Base-by-base conservation (phyloP, 2,113 vertebrate genomes). In the Campylomormyrus numenius region DNA sequence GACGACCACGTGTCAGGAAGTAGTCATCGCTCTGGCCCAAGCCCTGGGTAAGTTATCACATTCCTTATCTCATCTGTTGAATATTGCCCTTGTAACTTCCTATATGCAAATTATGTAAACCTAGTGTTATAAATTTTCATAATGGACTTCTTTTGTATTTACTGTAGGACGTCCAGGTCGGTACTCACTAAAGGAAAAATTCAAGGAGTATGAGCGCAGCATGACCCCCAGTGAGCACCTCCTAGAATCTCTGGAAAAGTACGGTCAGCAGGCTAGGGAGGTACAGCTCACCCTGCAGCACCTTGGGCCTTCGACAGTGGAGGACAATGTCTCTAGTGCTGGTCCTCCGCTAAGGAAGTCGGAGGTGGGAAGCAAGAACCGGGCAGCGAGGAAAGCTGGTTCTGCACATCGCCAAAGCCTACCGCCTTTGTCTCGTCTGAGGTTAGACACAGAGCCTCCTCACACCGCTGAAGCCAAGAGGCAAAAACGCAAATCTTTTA, bases 401-500 rank as follows among this genome's bases (percentile, higher is more conserved):
- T 90, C 74, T 70, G 46, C 93, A 24, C 94, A 95, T 86, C 94
- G 95, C 0, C 96, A 94, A 91, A 97, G 96, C 88, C 93, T 96
- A 87, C 96, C 96, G 0, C 93, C 93, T 0, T 56, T 95, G 83
- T 93, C 94, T 0, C 91, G 89, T 85, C 88, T 93, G 2, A 91
- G 88, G 21, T 90, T 90, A 4, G 94, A 94, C 7, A 56, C 89
- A 0, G 94, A 94, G 70, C 80, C 89, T 39, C 91, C 91, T 24
- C 88, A 66, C 45, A 6, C 89, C 0, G 93, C 91, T 31, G 92
- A 95, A 0, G 2, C 89, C 9, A 96, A 95, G 90, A 94, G 77
- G n/a, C 93, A 93, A 0, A 96, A 95, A 89, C 94, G 96, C 88
- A 96, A 97, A 92, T 96, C 96, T 24, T 91, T 97, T 62, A 96